phyloP scores from a whole-genome alignment of 2,113 vertebrate genomes.

The Bubo scandiacus region DNA sequence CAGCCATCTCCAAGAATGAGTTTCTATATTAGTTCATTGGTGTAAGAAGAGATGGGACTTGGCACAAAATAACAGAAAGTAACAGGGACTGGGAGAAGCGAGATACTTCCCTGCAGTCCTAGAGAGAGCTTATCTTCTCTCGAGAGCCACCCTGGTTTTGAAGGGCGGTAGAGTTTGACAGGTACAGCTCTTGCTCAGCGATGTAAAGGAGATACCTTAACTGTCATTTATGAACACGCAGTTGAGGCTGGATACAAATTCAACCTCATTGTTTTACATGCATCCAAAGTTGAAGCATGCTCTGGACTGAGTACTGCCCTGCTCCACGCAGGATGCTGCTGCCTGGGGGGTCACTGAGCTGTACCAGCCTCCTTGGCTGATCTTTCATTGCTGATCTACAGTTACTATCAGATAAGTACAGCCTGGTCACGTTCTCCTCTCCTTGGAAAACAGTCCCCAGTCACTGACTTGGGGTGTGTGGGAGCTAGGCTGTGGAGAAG shows the following conservation, averaged over 20 bases:
- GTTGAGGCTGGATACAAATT: neutral
- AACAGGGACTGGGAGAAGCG: neutral
- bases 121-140: neutral
- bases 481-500: neutral
- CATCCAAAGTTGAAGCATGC: neutral
- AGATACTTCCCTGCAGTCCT: neutral
- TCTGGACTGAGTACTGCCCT: neutral
- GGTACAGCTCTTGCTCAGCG: neutral
- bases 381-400: neutral
- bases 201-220: neutral
- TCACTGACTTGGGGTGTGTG: too few species aligned
- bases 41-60: neutral
- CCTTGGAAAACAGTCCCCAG: neutral
- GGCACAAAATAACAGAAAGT: neutral
- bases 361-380: neutral
- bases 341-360: fast-evolving
- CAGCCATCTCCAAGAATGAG: neutral
- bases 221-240: neutral
- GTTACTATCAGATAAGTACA: neutral
- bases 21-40: neutral
- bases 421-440: neutral
- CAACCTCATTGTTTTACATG: neutral
- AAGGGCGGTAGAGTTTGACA: neutral
- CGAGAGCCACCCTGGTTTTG: neutral
- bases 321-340: neutral